Evolutionary conservation across 2,888 invertebrate genomes (phyloP).

Genomic region (Esperia sulphurella): DNA sequence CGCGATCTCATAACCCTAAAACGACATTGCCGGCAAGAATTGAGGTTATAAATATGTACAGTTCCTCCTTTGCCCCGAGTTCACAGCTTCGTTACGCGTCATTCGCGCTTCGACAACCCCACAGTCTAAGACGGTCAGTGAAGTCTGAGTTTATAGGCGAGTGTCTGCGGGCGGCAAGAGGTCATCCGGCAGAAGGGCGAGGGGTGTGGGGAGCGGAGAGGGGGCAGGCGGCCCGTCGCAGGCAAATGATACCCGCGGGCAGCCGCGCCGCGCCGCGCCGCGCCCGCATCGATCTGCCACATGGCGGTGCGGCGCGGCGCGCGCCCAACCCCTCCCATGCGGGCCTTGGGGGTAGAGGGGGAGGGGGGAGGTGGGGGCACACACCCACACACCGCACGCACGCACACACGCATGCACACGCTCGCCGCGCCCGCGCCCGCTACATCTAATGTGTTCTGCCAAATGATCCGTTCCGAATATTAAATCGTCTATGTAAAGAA

Average conservation of each 20-base stretch:
- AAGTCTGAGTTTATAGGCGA: conserved; percentile 25
- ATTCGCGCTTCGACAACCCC: conserved; percentile 1
- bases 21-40: not conserved
- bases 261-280: conserved; percentile 50
- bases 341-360: too few species aligned
- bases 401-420: conserved; percentile 39
- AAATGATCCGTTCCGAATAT: conserved; percentile 70
- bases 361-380: too few species aligned
- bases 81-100: not conserved
- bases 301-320: conserved; percentile 41
- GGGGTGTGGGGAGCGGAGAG: conserved; percentile 4
- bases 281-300: conserved; percentile 70
- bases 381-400: conserved; percentile 46
- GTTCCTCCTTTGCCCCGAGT: not conserved
- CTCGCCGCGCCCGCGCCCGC: conserved; percentile 22
- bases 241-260: conserved; percentile 64
- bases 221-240: conserved; percentile 43
- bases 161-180: conserved; percentile 27
- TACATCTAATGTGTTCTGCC: conserved; percentile 68
- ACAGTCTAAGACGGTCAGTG: conserved; percentile 8
- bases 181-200: conserved; percentile 26
- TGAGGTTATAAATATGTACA: not conserved
- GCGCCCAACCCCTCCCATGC: conserved; percentile 21
- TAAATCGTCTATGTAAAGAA: conserved; percentile 35
- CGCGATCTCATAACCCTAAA: not conserved